Evolutionary conservation across 2,888 invertebrate species (phyloP).

Genomic region (Nomada goodeniana): DNA sequence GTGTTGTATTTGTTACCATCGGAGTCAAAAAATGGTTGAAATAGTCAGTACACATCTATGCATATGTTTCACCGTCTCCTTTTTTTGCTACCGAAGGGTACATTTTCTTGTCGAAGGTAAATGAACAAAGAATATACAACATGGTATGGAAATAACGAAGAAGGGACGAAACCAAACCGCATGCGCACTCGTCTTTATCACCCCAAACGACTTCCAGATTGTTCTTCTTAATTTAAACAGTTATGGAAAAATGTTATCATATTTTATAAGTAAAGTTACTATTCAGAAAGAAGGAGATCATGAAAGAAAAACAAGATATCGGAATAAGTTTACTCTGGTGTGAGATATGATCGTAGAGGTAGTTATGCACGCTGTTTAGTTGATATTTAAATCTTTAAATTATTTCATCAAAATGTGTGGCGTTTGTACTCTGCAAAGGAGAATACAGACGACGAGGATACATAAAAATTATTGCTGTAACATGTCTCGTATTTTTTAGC

Average conservation of each 20-base stretch:
- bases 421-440: not conserved
- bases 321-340: too few relatives aligned
- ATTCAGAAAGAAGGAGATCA: not conserved
- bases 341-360: not conserved
- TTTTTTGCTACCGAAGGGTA: not conserved
- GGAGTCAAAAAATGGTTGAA: not conserved
- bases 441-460: not conserved
- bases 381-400: slow-evolving; percentile 6
- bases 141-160: not conserved
- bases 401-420: not conserved
- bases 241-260: not conserved
- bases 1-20: not conserved
- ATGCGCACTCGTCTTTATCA: slow-evolving; percentile 6
- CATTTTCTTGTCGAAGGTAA: not conserved
- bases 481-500: slow-evolving; percentile 14
- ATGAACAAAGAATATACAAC: not conserved
- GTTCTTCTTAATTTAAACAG: not conserved
- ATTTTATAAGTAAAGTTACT: not conserved
- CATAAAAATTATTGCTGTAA: slow-evolving; percentile 15
- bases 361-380: slow-evolving; percentile 2
- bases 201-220: not conserved
- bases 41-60: too few relatives aligned
- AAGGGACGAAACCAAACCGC: not conserved
- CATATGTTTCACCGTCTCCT: not conserved
- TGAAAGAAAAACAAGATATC: not conserved